A percentile compares a stretch with the other conserved stretches of the same genome.
These are phyloP conservation scores for Parochlus steinenii DNA, from an alignment of 2,888 invertebrate genomes.

Conservation along the genomic window DNA sequence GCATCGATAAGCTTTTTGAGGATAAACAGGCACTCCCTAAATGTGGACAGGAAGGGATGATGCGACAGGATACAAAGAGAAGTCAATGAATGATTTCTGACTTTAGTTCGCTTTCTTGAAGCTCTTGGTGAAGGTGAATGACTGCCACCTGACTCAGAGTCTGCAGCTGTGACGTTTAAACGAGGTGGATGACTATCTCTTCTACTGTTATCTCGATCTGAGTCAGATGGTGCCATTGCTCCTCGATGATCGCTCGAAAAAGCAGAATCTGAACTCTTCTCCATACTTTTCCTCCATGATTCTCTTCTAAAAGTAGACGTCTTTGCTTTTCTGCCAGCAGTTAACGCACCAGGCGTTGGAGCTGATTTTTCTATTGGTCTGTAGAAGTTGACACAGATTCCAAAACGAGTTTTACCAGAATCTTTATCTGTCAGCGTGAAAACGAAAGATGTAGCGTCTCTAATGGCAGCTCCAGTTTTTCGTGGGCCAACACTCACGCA, in stretches of 20 bases:
- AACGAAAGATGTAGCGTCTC: slow-evolving; percentile 93
- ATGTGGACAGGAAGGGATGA: slow-evolving; percentile 97
- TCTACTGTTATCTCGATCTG: slow-evolving; percentile 67
- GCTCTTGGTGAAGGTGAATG: slow-evolving; percentile 76
- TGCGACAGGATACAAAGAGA: slow-evolving; percentile 95
- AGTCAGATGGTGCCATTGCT: slow-evolving; percentile 78
- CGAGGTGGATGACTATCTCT: slow-evolving; percentile 49
- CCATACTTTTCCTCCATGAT: slow-evolving; percentile 84
- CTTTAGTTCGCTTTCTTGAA: slow-evolving; percentile 60
- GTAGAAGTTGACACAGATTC: slow-evolving; percentile 97
- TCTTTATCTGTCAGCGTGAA: slow-evolving; percentile 98
- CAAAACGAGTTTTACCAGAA: slow-evolving; percentile 86
- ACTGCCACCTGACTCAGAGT: slow-evolving; percentile 78
- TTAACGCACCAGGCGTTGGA: slow-evolving; percentile 13
- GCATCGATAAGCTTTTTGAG: slow-evolving; percentile 93
- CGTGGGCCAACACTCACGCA: slow-evolving; percentile 85
- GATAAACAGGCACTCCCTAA: slow-evolving; percentile 93
- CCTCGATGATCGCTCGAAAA: slow-evolving; percentile 92
- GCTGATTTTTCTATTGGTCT: slow-evolving; percentile 64
- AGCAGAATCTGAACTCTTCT: slow-evolving; percentile 81
- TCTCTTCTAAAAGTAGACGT: slow-evolving; percentile 56
- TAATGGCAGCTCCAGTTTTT: slow-evolving; percentile 45
- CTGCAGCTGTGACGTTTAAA: slow-evolving; percentile 47
- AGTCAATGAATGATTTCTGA: slow-evolving; percentile 86
- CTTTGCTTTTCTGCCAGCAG: slow-evolving; percentile 26